Base-by-base conservation (phyloP, 1,140 invertebrate species). In the Achroia grisella region DNA sequence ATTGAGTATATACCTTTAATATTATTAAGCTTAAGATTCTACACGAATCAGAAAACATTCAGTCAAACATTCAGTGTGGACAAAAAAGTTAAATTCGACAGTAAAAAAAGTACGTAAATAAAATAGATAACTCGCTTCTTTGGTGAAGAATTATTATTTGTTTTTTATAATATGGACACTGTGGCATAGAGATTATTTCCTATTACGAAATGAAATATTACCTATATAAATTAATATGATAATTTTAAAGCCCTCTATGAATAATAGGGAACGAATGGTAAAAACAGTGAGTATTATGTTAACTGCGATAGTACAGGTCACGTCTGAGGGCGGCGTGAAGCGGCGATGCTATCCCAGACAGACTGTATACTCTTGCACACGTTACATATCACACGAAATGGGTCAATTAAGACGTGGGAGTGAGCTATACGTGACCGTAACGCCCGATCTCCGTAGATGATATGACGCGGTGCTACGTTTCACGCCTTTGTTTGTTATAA, bases 351-450 rank as follows among this genome's bases (percentile, higher is more conserved):
- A 83, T 80, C 76, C 76, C 66, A 60, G 57, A 75, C 49, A 65
- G 59, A 62, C 65, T 48, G 59, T 51, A 58, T 62, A 57, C 52
- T 48, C 45, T 42, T 45, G 44, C 45, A 50, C 68, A 62, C 54
- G 72, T 59, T 39, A 71, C 71, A 69, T 75, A 66, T 71, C 62
- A 78, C 77, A 76, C 75, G 70, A 79, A 84, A 80, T 79, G 67
- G 79, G 77, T 79, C 79, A 81, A 83, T 83, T 83, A 83, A 78
- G 77, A 81, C 79, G 79, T 81, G 77, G 77, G 79, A 83, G 79
- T 79, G 77, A 71, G 50, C 47, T 51, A 55, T 63, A 78, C 79
- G 77, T 83, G 79, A 83, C 77, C 71, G 73, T 81, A 66, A 78
- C 77, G 73, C 76, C 63, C 63, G 74, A 80, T 79, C 61, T 45